phyloP scores from a whole-genome alignment of 2,888 invertebrate genomes.

The Drosophila nr. perissopoda region DNA sequence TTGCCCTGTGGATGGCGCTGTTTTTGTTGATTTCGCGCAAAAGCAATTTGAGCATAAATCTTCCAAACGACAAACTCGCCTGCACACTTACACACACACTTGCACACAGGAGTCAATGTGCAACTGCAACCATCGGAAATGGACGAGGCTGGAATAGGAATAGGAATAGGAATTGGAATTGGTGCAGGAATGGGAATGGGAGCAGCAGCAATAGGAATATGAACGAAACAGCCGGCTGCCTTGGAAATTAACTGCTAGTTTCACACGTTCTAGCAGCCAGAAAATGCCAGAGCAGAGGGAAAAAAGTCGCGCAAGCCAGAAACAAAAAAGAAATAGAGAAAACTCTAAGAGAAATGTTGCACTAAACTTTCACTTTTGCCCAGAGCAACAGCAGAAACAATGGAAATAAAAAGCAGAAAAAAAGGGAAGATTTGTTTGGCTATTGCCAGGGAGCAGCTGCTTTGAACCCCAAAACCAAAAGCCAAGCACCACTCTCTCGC shows the following conservation, averaged over 20 bases:
- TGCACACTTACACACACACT: constrained; percentile 28
- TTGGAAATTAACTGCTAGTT: constrained; percentile 73
- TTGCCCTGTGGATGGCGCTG: constrained; percentile 18
- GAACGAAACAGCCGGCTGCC: constrained; percentile 59
- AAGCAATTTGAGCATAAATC: constrained; percentile 79
- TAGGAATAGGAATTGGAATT: constrained; percentile 41
- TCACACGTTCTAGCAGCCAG: constrained; percentile 73
- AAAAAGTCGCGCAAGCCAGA: constrained; percentile 30
- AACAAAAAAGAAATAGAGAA: constrained; percentile 11
- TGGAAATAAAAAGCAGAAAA: constrained; percentile 26
- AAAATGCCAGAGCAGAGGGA: constrained; percentile 26
- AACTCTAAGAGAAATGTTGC: constrained; percentile 71
- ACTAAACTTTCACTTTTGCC: constrained; percentile 74
- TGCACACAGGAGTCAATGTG: constrained; percentile 21
- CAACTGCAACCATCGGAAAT: constrained; percentile 52
- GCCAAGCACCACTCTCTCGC: constrained; percentile 16
- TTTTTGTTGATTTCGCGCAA: constrained; percentile 74
- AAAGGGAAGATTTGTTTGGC: constrained; percentile 47
- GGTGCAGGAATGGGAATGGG: constrained; percentile 19
- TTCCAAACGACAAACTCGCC: constrained; percentile 73
- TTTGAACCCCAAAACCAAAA: constrained; percentile 33
- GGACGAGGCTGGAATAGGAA: constrained; percentile 56
- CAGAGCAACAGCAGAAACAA: constrained; percentile 45
- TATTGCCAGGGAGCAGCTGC: constrained; percentile 64
- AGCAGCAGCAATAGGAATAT: constrained; percentile 41